phyloP scores from a whole-genome alignment of 1,140 invertebrate species.

The Nasonia vitripennis region DNA sequence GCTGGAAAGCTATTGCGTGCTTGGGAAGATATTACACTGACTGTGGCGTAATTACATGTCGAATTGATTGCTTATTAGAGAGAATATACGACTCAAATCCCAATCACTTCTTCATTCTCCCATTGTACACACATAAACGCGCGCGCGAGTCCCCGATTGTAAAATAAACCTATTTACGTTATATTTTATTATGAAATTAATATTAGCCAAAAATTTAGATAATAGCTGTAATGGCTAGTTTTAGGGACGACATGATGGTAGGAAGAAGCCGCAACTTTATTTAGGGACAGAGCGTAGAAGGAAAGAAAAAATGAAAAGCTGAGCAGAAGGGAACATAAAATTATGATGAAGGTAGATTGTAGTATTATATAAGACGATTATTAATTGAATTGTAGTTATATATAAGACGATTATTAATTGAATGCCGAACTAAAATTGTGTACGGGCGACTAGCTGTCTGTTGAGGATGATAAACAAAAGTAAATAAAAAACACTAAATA shows the following conservation, averaged over 20 bases:
- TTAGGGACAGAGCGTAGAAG: background rate
- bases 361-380: constrained; percentile 4
- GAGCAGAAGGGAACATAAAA: background rate
- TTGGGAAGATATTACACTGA: background rate
- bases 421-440: constrained; percentile 17
- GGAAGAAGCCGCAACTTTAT: background rate
- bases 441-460: constrained; percentile 23
- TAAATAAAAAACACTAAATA: constrained; percentile 25
- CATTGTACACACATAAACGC: background rate
- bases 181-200: constrained; percentile 42
- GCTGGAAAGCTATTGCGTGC: background rate
- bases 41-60: no score
- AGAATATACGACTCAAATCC: no score
- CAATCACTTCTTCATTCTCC: background rate
- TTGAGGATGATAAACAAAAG: constrained; percentile 29
- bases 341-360: background rate
- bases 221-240: constrained; percentile 40
- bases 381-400: constrained; percentile 3
- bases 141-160: background rate
- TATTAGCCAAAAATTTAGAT: constrained; percentile 49
- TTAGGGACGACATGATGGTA: background rate
- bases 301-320: background rate
- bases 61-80: no score
- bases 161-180: constrained; percentile 43
- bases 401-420: constrained; percentile 14